Evolutionary conservation across 2,888 invertebrate genomes (phyloP).

Genomic region (Clostera curtula): DNA sequence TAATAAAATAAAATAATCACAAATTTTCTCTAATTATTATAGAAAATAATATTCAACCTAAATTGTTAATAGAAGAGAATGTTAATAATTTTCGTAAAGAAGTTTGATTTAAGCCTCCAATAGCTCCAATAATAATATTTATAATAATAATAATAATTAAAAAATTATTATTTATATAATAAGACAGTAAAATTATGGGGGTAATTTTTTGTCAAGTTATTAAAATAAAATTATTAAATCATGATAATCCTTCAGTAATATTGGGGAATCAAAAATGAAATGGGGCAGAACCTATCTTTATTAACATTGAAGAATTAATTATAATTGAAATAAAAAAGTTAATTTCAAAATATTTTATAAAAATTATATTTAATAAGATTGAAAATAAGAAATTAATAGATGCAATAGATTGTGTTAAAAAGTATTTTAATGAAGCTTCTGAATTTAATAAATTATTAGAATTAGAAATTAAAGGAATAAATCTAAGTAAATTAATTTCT

Average conservation of each 20-base stretch:
- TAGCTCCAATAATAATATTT: slow-evolving; percentile 61
- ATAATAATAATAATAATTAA: slow-evolving; percentile 56
- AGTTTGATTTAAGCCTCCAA: slow-evolving; percentile 72
- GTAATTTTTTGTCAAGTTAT: slow-evolving; percentile 80
- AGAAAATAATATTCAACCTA: slow-evolving; percentile 71
- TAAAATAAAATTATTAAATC: slow-evolving; percentile 72
- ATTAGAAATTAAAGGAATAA: slow-evolving; percentile 74
- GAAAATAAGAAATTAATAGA: slow-evolving; percentile 71
- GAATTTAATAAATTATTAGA: slow-evolving; percentile 61
- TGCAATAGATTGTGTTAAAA: slow-evolving; percentile 74
- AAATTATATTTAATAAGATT: slow-evolving; percentile 52
- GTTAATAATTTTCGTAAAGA: slow-evolving; percentile 75
- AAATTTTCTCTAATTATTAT: slow-evolving; percentile 60
- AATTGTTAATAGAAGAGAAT: slow-evolving; percentile 78
- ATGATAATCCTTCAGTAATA: slow-evolving; percentile 74
- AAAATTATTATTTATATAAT: slow-evolving; percentile 56
- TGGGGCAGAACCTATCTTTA: slow-evolving; percentile 75
- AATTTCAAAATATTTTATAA: slow-evolving; percentile 43
- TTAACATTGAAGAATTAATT: slow-evolving; percentile 56
- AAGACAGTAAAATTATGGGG: slow-evolving; percentile 72
- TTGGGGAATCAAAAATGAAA: slow-evolving; percentile 77
- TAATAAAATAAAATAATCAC: slow-evolving; percentile 59
- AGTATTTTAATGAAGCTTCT: slow-evolving; percentile 77
- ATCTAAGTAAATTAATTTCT: slow-evolving; percentile 78
- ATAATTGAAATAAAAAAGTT: slow-evolving; percentile 38